Evolutionary conservation across 2,888 invertebrate species (phyloP), one percentile per base, ranked within the genome.

Genomic region (Hemithea aestivaria): DNA sequence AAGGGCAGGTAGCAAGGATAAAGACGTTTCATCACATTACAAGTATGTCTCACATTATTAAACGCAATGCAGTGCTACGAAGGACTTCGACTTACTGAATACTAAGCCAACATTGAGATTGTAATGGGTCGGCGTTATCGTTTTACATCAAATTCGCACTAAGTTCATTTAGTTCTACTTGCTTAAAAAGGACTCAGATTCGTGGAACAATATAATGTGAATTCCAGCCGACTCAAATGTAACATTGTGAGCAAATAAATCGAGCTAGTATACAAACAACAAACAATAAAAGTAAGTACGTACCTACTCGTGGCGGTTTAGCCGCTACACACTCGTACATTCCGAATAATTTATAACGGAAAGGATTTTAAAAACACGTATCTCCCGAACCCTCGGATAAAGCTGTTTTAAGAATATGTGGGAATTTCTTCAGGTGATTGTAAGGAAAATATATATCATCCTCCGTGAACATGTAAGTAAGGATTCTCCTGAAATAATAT

Each of bases 291-390:
- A 70, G 65, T 73, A 73, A 66, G 69, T 64, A 62, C 64, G 65
- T 73, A 73, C 66, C 68, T 64, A 62, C 64, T 62, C 65, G 66
- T 66, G 62, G 65, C 68, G 69, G 70, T 73, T 69, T 68, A 69
- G 54, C 68, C 62, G 67, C 61, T 62, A 62, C 59, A 65, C 62
- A 48, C 48, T 48, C 52, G 50, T 36, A 65, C 67, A 60, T 61
- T 68, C 55, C 51, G 73, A 78, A 82, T 81, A 82, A 82, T 83
- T 82, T 83, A 83, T 81, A 72, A 76, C 73, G 61, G 54, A 72
- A 78, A 77, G 81, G 78, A 80, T 77, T 82, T 81, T 76, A 73
- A 77, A 80, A 82, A 79, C 79, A 77, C 74, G 74, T 73, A 76
- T 74, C 68, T 66, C 61, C 61, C 59, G 67, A 71, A 69, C 65